Evolutionary conservation across 2,113 vertebrate species (phyloP).

Genomic region (Menidia beryllina): DNA sequence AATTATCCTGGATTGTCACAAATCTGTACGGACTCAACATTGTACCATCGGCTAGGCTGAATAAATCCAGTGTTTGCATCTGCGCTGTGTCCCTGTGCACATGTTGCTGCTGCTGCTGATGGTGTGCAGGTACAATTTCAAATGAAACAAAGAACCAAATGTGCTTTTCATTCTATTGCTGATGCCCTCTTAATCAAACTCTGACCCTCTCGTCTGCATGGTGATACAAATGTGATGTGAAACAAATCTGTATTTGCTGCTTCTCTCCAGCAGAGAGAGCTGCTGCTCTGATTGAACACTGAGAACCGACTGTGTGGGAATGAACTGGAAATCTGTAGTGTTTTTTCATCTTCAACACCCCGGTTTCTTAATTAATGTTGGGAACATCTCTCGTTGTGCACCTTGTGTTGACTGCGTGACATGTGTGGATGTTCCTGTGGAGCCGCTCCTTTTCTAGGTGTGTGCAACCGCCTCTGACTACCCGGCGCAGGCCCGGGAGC

Average conservation of each 20-base stretch:
- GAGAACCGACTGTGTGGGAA: neutral
- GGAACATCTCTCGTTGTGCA: neutral
- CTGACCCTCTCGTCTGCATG: neutral
- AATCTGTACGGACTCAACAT: neutral
- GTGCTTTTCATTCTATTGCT: neutral
- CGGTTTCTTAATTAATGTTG: neutral
- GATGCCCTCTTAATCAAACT: neutral
- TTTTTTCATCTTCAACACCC: neutral
- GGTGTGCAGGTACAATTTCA: too few species aligned
- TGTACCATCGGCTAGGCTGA: constrained; percentile 25
- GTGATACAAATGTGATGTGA: neutral
- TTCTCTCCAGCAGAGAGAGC: constrained; percentile 61
- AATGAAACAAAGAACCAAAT: neutral
- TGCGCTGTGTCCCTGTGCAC: neutral
- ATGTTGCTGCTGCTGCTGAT: neutral
- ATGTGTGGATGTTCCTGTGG: constrained; percentile 10
- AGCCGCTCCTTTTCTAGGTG: neutral
- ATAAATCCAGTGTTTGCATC: constrained; percentile 45
- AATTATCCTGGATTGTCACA: neutral
- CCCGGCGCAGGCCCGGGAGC: neutral
- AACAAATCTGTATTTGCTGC: constrained; percentile 17
- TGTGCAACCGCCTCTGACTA: neutral
- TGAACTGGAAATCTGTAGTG: neutral
- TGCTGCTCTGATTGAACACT: constrained; percentile 30
- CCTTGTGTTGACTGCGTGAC: neutral